phyloP scores from a whole-genome alignment of 2,113 vertebrate species.

The Aythya baeri region DNA sequence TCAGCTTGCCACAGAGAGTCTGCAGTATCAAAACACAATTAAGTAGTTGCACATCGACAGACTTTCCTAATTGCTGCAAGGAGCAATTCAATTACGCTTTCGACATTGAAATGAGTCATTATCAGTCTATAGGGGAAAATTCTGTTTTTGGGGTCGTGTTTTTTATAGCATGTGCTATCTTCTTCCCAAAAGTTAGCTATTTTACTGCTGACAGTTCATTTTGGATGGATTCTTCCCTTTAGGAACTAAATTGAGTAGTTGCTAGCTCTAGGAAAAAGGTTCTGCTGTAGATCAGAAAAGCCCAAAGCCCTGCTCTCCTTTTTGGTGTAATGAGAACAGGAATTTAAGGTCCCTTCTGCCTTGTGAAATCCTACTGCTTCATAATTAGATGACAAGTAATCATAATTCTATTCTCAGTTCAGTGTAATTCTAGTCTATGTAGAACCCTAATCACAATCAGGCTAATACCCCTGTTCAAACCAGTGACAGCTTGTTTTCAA shows the following conservation, averaged over 20 bases:
- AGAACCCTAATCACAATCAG: background rate
- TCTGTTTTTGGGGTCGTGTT: slow-evolving; percentile 14
- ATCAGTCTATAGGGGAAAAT: slow-evolving; percentile 51
- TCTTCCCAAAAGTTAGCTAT: slow-evolving; percentile 42
- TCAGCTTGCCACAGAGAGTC: slow-evolving; percentile 18
- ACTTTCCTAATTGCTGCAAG: slow-evolving; percentile 60
- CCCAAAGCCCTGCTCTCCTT: background rate
- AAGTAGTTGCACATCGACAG: slow-evolving; percentile 44
- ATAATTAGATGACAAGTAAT: background rate
- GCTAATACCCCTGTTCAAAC: background rate
- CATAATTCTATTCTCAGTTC: background rate
- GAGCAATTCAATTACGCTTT: slow-evolving; percentile 66
- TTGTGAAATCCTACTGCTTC: background rate
- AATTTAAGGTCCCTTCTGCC: background rate
- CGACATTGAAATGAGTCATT: slow-evolving; percentile 51
- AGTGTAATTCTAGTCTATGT: background rate
- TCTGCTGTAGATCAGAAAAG: slow-evolving; percentile 6
- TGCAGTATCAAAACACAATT: slow-evolving; percentile 56
- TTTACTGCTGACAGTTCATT: slow-evolving; percentile 37
- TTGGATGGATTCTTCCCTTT: slow-evolving; percentile 29
- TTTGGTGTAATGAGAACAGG: background rate
- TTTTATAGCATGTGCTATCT: slow-evolving; percentile 37
- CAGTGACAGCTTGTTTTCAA: background rate
- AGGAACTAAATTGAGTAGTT: slow-evolving; percentile 9
- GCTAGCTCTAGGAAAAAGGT: background rate